phyloP scores from a whole-genome alignment of 2,888 invertebrate species.

The Eupithecia insigniata region DNA sequence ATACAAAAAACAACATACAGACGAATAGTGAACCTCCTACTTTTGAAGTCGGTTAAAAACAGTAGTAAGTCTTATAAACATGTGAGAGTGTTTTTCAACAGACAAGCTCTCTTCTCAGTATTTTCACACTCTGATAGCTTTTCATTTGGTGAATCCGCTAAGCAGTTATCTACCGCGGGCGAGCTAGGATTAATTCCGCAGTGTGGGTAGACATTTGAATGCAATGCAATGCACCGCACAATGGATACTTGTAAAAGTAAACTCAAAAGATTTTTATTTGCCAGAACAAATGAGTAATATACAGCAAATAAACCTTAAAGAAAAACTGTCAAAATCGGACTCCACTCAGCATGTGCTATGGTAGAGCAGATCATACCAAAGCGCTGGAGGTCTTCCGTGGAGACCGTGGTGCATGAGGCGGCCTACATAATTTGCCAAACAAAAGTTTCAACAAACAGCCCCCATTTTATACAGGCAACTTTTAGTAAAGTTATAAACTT shows the following conservation, averaged over 20 bases:
- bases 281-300: too few species aligned
- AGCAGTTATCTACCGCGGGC: constrained; percentile 46
- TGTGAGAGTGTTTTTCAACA: neutral
- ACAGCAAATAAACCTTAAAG: too few species aligned
- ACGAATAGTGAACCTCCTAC: too few species aligned
- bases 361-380: too few species aligned
- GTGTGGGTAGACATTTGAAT: constrained; percentile 25
- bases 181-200: constrained; percentile 25
- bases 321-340: too few species aligned
- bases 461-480: neutral
- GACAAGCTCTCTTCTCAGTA: neutral
- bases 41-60: too few species aligned
- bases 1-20: too few species aligned
- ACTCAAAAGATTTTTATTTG: too few species aligned
- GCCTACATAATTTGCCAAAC: neutral
- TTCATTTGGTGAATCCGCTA: constrained; percentile 47
- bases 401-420: too few species aligned
- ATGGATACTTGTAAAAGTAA: neutral
- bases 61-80: neutral
- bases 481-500: neutral
- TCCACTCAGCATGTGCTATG: too few species aligned
- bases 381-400: too few species aligned
- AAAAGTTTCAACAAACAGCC: neutral
- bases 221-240: neutral
- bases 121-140: constrained; percentile 36